phyloP scores from a whole-genome alignment of 2,888 invertebrate genomes.

The Synanthedon andrenaeformis region DNA sequence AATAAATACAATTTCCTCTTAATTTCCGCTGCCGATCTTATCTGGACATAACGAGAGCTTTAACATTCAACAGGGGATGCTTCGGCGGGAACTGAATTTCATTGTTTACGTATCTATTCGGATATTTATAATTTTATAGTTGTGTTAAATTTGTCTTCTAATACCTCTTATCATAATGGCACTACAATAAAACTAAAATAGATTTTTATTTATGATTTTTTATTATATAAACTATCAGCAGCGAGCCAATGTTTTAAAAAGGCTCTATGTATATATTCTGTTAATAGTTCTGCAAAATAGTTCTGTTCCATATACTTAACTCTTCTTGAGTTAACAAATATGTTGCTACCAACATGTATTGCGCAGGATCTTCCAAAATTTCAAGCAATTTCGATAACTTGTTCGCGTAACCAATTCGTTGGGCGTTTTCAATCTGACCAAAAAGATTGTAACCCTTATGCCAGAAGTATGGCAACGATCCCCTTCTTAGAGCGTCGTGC shows the following conservation, averaged over 20 bases:
- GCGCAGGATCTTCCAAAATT: slow-evolving; percentile 19
- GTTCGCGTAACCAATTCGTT: slow-evolving; percentile 22
- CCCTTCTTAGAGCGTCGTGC: slow-evolving; percentile 23
- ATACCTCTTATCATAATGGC: slow-evolving; percentile 13
- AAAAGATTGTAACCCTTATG: slow-evolving; percentile 54
- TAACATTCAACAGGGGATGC: slow-evolving; percentile 45
- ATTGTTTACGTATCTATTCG: slow-evolving; percentile 15
- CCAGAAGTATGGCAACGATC: slow-evolving; percentile 61
- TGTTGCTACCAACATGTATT: slow-evolving; percentile 34
- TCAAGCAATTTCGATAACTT: slow-evolving; percentile 26
- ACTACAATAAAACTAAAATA: too few relatives aligned
- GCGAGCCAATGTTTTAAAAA: too few relatives aligned
- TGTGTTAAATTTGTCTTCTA: slow-evolving; percentile 20
- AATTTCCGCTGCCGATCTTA: slow-evolving; percentile 60
- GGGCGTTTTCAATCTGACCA: slow-evolving; percentile 14
- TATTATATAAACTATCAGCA: too few relatives aligned
- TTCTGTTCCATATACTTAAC: slow-evolving; percentile 8
- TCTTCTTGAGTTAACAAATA: slow-evolving; percentile 31
- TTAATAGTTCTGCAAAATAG: too few relatives aligned
- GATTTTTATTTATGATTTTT: too few relatives aligned
- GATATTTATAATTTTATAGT: slow-evolving; percentile 6
- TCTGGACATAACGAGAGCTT: slow-evolving; percentile 52
- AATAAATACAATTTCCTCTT: slow-evolving; percentile 67
- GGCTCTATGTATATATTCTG: too few relatives aligned
- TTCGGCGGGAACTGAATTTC: slow-evolving; percentile 39